phyloP scores from a whole-genome alignment of 92 coral and sea anemone genomes.

The Heliopora coerulea region DNA sequence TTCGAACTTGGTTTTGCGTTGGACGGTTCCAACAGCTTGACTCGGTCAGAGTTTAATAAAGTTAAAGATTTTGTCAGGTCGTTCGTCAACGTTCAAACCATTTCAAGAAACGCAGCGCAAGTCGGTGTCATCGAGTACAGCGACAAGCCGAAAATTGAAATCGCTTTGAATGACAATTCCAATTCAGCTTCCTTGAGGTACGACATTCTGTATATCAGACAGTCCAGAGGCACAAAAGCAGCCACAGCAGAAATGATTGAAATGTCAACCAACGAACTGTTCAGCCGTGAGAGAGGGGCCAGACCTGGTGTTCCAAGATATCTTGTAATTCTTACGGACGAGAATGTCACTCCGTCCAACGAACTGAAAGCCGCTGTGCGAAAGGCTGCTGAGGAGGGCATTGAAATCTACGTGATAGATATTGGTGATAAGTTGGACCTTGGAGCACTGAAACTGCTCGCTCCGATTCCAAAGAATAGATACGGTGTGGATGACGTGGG shows the following conservation, averaged over 20 bases:
- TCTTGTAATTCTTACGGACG: constrained; percentile 62
- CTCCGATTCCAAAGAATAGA: constrained; percentile 53
- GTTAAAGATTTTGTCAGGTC: constrained; percentile 63
- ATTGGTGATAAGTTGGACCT: constrained; percentile 59
- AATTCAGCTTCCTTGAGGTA: constrained; percentile 50
- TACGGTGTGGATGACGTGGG: constrained; percentile 43
- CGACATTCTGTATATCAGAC: background rate
- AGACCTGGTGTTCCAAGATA: constrained; percentile 71
- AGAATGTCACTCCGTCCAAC: background rate
- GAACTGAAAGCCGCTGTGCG: constrained; percentile 46
- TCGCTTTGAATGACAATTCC: constrained; percentile 53
- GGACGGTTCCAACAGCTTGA: constrained; percentile 69
- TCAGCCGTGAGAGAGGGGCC: constrained; percentile 54
- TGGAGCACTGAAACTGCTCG: constrained; percentile 46
- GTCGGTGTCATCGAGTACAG: constrained; percentile 83
- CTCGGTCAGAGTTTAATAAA: constrained; percentile 58
- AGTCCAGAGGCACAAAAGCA: constrained; percentile 14
- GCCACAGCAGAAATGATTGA: constrained; percentile 26
- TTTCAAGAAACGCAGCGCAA: constrained; percentile 72
- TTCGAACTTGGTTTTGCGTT: constrained; percentile 51
- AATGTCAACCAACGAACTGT: constrained; percentile 53
- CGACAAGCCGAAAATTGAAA: constrained; percentile 53
- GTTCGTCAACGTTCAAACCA: constrained; percentile 57
- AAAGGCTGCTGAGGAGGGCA: constrained; percentile 44
- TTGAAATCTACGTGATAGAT: constrained; percentile 56